Evolutionary conservation across 2,113 vertebrate genomes (phyloP).

Genomic region (Rhipidura dahli): DNA sequence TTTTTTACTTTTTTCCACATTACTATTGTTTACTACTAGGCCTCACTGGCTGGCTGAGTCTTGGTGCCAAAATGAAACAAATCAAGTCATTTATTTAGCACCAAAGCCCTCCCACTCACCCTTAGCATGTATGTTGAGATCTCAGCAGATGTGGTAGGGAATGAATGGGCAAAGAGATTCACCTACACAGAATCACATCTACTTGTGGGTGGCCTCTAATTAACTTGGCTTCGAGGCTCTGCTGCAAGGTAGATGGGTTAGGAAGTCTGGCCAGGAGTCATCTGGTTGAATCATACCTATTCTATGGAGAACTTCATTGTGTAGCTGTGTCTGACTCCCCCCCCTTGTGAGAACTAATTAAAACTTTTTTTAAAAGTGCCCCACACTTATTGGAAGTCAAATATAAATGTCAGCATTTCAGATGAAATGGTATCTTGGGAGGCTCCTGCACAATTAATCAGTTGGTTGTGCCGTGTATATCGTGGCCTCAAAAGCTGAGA

Average conservation of each 20-base stretch:
- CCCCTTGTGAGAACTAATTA: conserved; percentile 27
- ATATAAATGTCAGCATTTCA: conserved; percentile 26
- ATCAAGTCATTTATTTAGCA: not conserved
- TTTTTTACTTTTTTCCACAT: not conserved
- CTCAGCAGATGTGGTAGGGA: not conserved
- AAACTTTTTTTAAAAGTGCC: not conserved
- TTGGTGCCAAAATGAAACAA: not conserved
- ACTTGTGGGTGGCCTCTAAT: conserved; percentile 53
- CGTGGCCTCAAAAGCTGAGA: not conserved
- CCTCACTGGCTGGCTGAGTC: not conserved
- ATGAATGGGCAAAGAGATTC: conserved; percentile 11
- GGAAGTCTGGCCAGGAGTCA: conserved; percentile 10
- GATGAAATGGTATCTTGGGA: conserved; percentile 35
- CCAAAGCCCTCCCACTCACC: not conserved
- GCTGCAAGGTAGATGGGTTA: not conserved
- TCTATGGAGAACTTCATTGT: not conserved
- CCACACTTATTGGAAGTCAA: conserved; percentile 27
- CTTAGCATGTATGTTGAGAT: not conserved
- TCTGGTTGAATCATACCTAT: not conserved
- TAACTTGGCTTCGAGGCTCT: not conserved
- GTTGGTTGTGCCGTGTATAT: conserved; percentile 19
- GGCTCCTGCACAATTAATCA: conserved; percentile 28
- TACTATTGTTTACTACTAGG: not conserved
- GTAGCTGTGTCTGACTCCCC: not conserved
- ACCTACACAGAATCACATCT: not conserved